Evolutionary conservation across 2,888 invertebrate genomes (phyloP).

Genomic region (Danaus chrysippus): DNA sequence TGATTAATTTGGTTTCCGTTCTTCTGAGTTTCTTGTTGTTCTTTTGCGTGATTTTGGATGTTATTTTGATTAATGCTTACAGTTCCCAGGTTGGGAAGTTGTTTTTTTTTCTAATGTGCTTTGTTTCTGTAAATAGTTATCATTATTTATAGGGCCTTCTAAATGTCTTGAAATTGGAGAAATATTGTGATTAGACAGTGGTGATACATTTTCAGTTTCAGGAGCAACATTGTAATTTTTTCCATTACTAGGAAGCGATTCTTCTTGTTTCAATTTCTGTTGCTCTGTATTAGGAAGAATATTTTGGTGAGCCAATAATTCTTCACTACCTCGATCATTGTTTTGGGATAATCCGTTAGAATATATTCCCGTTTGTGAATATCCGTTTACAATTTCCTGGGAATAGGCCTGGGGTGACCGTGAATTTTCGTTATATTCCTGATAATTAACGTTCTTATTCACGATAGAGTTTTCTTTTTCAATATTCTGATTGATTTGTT

Average conservation of each 20-base stretch:
- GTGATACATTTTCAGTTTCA: background rate
- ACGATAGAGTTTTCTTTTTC: background rate
- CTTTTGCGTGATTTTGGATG: too few relatives aligned
- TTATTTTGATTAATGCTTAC: slow-evolving; percentile 7
- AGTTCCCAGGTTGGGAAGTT: background rate
- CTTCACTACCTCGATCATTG: background rate
- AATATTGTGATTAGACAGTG: background rate
- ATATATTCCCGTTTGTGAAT: background rate
- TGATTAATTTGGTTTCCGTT: too few relatives aligned
- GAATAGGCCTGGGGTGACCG: background rate
- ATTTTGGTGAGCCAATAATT: background rate
- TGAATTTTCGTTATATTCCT: background rate
- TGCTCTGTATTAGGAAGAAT: background rate
- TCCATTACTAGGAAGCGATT: background rate
- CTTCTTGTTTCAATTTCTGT: background rate
- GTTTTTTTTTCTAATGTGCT: background rate
- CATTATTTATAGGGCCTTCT: slow-evolving; percentile 9
- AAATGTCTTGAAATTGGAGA: slow-evolving; percentile 11
- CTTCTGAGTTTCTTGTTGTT: too few relatives aligned
- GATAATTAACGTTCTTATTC: background rate
- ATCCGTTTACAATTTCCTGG: background rate
- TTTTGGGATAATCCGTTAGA: too few relatives aligned
- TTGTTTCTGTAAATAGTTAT: slow-evolving; percentile 24
- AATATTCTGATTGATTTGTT: background rate
- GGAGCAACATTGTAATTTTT: background rate